A percentile compares a stretch with the other conserved stretches of the same genome.
Evolutionary conservation across 2,113 vertebrate genomes (phyloP).

Genomic region (Dasypus novemcinctus): DNA sequence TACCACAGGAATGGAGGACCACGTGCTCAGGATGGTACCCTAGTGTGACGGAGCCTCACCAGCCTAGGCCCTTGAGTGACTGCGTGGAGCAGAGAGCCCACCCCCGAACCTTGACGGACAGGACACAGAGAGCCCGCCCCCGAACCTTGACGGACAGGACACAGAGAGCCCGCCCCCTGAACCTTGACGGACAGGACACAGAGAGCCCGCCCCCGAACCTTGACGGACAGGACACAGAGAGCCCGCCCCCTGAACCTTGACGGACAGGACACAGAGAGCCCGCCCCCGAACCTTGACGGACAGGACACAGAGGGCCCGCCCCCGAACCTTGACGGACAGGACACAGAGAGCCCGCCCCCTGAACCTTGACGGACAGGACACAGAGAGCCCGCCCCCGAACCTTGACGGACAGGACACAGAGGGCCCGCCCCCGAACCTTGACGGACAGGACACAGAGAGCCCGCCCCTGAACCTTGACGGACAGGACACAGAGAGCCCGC

Average conservation of each 20-base stretch:
- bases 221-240: neutral
- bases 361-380: neutral
- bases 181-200: neutral
- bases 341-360: neutral
- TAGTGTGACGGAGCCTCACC: neutral
- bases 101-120: neutral
- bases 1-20: neutral
- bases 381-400: neutral
- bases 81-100: fast-evolving
- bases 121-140: neutral
- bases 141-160: neutral
- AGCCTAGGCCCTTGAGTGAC: neutral
- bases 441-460: neutral
- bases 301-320: neutral
- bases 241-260: neutral
- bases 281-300: neutral
- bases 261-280: neutral
- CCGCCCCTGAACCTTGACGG: neutral
- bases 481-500: neutral
- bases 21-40: fast-evolving
- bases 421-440: fast-evolving
- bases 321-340: neutral
- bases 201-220: neutral
- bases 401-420: neutral
- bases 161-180: neutral